A percentile compares a stretch with the other conserved stretches of the same genome.
phyloP scores from a whole-genome alignment of 2,113 vertebrate species.

The Hemibagrus wyckioides region DNA sequence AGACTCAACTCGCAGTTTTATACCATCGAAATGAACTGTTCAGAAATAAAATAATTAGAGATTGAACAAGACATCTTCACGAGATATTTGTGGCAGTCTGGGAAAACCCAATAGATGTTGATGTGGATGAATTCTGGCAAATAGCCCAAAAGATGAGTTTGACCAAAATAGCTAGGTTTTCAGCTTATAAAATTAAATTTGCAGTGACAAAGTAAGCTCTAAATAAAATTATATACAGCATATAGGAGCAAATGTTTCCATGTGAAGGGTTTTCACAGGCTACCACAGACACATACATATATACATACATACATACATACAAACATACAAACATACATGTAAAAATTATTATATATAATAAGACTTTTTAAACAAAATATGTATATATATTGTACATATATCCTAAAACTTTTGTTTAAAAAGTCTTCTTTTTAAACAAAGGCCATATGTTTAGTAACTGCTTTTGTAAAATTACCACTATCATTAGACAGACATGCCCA shows the following conservation, averaged over 20 bases:
- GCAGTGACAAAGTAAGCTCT: background rate
- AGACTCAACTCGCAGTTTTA: conserved; percentile 77
- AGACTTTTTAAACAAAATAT: no score
- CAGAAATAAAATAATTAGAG: background rate
- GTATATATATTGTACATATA: no score
- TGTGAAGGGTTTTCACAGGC: background rate
- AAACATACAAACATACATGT: no score
- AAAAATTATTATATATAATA: no score
- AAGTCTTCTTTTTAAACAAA: background rate
- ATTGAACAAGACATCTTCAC: background rate
- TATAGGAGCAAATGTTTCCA: background rate
- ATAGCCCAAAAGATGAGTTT: background rate
- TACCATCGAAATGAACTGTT: conserved; percentile 70
- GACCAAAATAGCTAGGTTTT: background rate
- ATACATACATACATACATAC: no score
- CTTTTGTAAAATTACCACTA: background rate
- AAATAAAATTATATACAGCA: background rate
- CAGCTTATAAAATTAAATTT: background rate
- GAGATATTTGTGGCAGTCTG: background rate
- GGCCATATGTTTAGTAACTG: background rate
- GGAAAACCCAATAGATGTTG: background rate
- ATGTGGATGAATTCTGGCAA: background rate
- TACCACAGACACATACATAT: background rate
- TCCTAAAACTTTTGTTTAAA: background rate
- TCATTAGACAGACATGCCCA: background rate